Conservation (phyloP, 2,888 invertebrate species). For the Falcaria lacertinaria region DNA sequence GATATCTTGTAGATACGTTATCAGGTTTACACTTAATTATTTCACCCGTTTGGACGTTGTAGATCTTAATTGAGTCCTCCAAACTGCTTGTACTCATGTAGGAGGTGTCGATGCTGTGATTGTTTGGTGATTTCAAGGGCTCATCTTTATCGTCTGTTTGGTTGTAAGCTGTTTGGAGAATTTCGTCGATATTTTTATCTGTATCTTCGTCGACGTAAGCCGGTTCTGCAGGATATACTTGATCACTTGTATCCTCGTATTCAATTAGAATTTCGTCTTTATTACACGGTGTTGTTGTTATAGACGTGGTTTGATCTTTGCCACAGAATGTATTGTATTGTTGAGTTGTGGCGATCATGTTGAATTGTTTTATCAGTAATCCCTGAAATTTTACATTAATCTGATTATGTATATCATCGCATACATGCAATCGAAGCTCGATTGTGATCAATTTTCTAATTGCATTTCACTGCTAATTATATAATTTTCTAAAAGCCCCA, state of each 20-base stretch:
- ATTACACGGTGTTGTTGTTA: constrained; percentile 48
- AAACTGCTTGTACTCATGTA: constrained; percentile 68
- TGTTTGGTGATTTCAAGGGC: constrained; percentile 48
- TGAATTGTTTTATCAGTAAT: constrained; percentile 72
- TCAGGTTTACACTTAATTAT: constrained; percentile 70
- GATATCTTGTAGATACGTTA: constrained; percentile 66
- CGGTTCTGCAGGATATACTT: constrained; percentile 58
- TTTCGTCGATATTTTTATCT: constrained; percentile 64
- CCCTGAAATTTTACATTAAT: constrained; percentile 57
- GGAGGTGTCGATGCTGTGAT: constrained; percentile 53
- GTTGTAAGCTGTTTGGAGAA: constrained; percentile 52
- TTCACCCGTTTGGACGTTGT: constrained; percentile 74
- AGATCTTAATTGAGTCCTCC: constrained; percentile 75
- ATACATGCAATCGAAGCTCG: background rate
- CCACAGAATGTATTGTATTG: constrained; percentile 56
- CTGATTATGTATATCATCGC: constrained; percentile 19
- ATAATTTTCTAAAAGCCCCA: constrained; percentile 12
- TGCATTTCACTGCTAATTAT: background rate
- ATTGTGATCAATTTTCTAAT: background rate
- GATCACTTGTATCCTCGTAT: constrained; percentile 58
- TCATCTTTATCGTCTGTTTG: constrained; percentile 28
- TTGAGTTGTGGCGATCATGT: constrained; percentile 64
- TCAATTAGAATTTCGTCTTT: constrained; percentile 61
- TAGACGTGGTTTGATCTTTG: constrained; percentile 44
- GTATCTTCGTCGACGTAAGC: constrained; percentile 56